Percentiles rank a stretch among this genome's conserved stretches.
Evolutionary conservation across 2,797 vertebrate species (phyloP).

Genomic region (Tympanoctomys barrerae): DNA sequence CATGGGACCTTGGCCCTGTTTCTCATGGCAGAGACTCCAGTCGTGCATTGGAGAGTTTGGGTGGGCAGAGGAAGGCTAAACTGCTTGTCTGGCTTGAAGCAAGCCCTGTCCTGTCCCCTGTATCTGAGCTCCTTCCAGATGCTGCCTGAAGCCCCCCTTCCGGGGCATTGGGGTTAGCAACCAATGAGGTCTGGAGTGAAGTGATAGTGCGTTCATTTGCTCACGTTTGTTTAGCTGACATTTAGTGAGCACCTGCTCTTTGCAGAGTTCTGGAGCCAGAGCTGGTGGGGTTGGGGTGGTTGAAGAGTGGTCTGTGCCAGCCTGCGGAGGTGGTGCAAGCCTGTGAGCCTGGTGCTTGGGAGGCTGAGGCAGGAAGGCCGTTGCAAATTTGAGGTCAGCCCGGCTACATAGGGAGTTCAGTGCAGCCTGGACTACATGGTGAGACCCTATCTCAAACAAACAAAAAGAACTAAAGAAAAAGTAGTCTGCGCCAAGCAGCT

Average conservation of each 20-base stretch:
- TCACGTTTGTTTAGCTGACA: rapidly evolving
- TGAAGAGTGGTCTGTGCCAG: too few relatives aligned
- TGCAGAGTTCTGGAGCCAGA: neutral
- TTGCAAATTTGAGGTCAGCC: neutral
- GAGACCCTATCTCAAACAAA: neutral
- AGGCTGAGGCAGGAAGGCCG: neutral
- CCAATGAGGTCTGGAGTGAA: neutral
- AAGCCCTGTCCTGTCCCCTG: neutral
- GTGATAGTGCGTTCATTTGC: neutral
- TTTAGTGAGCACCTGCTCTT: neutral
- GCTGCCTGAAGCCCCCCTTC: neutral
- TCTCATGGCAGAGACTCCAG: neutral
- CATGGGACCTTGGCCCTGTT: neutral
- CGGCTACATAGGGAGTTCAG: neutral
- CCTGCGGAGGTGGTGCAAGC: neutral
- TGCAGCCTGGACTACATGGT: neutral
- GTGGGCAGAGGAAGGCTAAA: neutral
- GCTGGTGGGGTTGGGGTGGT: neutral
- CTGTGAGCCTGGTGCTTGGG: neutral
- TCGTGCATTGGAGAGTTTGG: neutral
- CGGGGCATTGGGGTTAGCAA: too few relatives aligned
- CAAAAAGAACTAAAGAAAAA: neutral
- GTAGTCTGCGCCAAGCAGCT: neutral
- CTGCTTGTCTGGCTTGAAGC: neutral
- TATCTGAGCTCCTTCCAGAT: neutral